These are phyloP conservation scores for Anas bahamensis DNA, from an alignment of 2,797 vertebrate genomes.

Conservation along the genomic window DNA sequence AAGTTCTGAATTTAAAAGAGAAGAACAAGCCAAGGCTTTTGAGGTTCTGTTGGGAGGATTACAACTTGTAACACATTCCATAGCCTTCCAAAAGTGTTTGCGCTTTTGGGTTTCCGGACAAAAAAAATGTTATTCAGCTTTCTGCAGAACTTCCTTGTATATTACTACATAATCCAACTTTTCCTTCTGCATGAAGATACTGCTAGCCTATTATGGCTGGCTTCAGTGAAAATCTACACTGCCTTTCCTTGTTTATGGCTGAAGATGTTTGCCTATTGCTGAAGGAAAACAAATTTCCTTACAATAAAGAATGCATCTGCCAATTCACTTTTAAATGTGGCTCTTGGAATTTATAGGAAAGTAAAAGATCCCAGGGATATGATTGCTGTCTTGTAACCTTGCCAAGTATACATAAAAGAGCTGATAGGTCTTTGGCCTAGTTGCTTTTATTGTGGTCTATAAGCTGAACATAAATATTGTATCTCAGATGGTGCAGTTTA, in stretches of 20 bases:
- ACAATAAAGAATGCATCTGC: not conserved
- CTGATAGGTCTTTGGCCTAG: constrained; percentile 35
- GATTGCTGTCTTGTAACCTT: not conserved
- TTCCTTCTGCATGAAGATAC: not conserved
- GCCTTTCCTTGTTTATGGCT: not conserved
- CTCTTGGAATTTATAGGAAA: constrained; percentile 28
- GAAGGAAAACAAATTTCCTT: constrained; percentile 32
- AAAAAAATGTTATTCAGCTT: not conserved
- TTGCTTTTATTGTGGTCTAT: not conserved
- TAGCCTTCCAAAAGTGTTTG: constrained; percentile 1
- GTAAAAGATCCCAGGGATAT: constrained; percentile 4
- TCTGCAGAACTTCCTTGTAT: not conserved
- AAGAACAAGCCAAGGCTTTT: constrained; percentile 57
- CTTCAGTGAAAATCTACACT: not conserved
- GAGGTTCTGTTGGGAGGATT: constrained; percentile 63
- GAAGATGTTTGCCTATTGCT: not conserved
- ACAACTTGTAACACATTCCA: constrained; percentile 27
- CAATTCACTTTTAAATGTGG: constrained; percentile 6
- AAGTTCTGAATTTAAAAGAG: constrained; percentile 45
- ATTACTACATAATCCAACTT: not conserved
- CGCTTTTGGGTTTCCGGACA: not conserved
- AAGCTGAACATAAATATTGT: not conserved
- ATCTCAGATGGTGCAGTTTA: not conserved
- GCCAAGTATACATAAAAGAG: constrained; percentile 25
- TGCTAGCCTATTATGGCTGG: not conserved